Evolutionary conservation across 2,888 invertebrate genomes (phyloP).

Genomic region (Cordilura impudica): DNA sequence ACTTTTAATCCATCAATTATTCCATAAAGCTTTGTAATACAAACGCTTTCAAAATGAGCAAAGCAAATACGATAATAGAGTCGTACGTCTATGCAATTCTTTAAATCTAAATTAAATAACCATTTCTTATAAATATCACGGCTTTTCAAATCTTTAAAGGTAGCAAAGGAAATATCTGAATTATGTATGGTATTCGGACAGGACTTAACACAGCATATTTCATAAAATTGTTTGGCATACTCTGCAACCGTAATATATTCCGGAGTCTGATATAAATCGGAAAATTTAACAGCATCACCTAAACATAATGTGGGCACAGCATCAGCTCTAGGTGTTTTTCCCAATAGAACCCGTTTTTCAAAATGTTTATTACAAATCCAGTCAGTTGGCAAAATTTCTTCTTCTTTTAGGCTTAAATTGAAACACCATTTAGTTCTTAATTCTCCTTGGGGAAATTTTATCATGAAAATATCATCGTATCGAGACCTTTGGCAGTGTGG

Average conservation of each 20-base stretch:
- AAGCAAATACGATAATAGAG: constrained; percentile 64
- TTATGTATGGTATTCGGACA: constrained; percentile 61
- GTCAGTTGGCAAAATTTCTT: constrained; percentile 31
- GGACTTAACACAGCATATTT: constrained; percentile 64
- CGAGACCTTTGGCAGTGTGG: constrained; percentile 53
- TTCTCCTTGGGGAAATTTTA: constrained; percentile 57
- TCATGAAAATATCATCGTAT: constrained; percentile 51
- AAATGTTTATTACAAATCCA: constrained; percentile 71
- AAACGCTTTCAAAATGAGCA: constrained; percentile 66
- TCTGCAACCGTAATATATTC: background rate
- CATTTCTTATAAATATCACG: constrained; percentile 65
- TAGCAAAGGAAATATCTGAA: constrained; percentile 56
- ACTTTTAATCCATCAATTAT: constrained; percentile 29
- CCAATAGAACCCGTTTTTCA: constrained; percentile 67
- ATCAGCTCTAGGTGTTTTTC: constrained; percentile 53
- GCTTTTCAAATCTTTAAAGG: constrained; percentile 62
- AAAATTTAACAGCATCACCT: constrained; percentile 57
- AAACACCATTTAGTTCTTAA: constrained; percentile 67
- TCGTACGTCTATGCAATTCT: constrained; percentile 33
- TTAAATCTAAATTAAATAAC: constrained; percentile 67
- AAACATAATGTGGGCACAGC: constrained; percentile 70
- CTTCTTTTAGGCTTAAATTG: constrained; percentile 62
- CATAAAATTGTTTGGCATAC: background rate
- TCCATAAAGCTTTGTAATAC: constrained; percentile 45
- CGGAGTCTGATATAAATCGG: background rate